phyloP scores from a whole-genome alignment of 2,113 vertebrate genomes.

The Agelaius phoeniceus region DNA sequence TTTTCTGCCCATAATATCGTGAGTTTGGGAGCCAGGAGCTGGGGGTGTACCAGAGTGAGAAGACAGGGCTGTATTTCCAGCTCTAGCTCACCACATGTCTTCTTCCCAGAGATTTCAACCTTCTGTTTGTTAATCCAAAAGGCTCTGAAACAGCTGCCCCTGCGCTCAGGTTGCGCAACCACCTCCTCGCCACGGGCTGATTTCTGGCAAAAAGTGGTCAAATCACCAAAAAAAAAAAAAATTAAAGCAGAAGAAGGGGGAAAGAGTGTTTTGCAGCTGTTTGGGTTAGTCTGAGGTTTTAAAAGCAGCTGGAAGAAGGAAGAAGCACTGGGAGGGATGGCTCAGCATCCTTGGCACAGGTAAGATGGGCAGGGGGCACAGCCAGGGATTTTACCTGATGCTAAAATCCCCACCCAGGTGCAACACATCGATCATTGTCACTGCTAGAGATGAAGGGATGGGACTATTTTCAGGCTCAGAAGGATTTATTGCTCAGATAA shows the following conservation, averaged over 20 bases:
- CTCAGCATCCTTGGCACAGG: no score
- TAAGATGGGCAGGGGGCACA: no score
- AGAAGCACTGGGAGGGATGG: neutral
- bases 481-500: neutral
- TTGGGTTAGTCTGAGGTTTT: neutral
- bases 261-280: neutral
- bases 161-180: accelerated
- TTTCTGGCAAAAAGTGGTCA: neutral
- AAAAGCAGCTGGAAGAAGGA: neutral
- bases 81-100: neutral
- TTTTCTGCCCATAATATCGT: neutral
- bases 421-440: neutral
- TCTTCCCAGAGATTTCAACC: neutral
- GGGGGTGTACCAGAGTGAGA: accelerated
- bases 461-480: neutral
- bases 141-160: neutral
- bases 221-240: neutral
- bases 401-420: neutral
- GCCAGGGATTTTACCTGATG: accelerated
- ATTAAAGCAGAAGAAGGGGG: accelerated
- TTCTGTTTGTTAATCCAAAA: neutral
- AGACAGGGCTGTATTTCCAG: neutral
- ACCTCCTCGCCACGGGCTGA: accelerated
- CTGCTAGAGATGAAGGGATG: neutral
- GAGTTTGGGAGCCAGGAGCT: neutral